Percentiles rank a stretch among this genome's conserved stretches.
These are phyloP conservation scores for Perognathus longimembris DNA, from an alignment of 2,113 vertebrate species.

Conservation along the genomic window DNA sequence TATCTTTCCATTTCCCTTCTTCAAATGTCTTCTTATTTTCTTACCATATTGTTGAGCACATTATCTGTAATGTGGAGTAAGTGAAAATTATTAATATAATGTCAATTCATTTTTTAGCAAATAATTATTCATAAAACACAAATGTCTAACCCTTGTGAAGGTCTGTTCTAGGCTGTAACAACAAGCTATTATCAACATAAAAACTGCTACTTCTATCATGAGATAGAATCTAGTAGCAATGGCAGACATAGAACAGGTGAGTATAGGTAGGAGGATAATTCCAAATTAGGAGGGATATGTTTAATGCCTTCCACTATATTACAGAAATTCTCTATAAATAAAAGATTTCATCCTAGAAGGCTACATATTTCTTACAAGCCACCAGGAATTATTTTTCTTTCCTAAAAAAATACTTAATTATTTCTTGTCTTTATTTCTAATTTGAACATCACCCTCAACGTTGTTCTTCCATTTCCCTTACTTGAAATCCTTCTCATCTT, in stretches of 20 bases:
- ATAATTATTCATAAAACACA: not conserved
- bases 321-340: not conserved
- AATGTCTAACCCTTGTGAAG: not conserved
- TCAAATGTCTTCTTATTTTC: not conserved
- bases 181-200: not conserved
- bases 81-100: not conserved
- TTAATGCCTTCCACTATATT: not conserved
- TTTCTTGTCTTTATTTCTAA: not conserved
- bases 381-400: not conserved
- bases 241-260: not conserved
- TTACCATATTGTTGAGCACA: not conserved
- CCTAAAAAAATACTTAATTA: not conserved
- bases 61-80: not conserved
- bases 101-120: not conserved
- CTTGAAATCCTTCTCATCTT: conserved; percentile 33
- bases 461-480: not conserved
- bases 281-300: not conserved
- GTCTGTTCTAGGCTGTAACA: not conserved
- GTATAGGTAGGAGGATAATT: not conserved
- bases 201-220: not conserved
- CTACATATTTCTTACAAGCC: not conserved
- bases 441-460: not conserved
- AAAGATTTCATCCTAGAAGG: not conserved
- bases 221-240: not conserved
- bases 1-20: not conserved